Conservation (phyloP, 2,888 invertebrate genomes). For the Cosmia trapezina region DNA sequence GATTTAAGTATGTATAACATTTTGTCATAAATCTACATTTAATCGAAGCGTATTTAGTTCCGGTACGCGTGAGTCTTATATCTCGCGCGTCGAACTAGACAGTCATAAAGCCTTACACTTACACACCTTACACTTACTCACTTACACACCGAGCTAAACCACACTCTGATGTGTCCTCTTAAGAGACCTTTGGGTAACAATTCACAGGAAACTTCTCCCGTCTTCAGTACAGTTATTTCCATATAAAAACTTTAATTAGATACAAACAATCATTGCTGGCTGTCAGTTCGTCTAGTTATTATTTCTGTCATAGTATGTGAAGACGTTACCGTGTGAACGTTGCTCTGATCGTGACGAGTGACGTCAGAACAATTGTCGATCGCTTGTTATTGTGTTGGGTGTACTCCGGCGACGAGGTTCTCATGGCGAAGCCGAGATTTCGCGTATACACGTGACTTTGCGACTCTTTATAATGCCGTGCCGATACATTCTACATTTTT, state of each 20-base stretch:
- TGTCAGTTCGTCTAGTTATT: constrained; percentile 73
- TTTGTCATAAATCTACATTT: no score
- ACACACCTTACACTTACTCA: no score
- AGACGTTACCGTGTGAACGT: constrained; percentile 83
- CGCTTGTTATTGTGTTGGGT: constrained; percentile 72
- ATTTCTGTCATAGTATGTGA: constrained; percentile 71
- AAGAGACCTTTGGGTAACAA: constrained; percentile 26
- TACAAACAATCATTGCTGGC: constrained; percentile 70
- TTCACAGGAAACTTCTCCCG: constrained; percentile 54
- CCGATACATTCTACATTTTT: constrained; percentile 62
- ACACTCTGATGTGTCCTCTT: neutral
- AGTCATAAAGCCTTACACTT: no score
- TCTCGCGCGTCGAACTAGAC: no score
- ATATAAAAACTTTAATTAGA: constrained; percentile 68
- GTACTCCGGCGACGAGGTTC: constrained; percentile 70
- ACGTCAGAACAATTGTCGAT: constrained; percentile 84
- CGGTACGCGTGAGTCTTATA: no score
- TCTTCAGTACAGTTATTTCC: constrained; percentile 55
- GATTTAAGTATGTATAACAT: no score
- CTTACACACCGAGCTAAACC: no score
- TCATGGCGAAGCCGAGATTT: constrained; percentile 78
- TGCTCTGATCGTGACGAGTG: constrained; percentile 81
- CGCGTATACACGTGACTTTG: constrained; percentile 79
- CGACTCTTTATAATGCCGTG: constrained; percentile 63
- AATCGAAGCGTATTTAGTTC: no score